Evolutionary conservation across 2,888 invertebrate genomes (phyloP).

Genomic region (Phengaris alcon): DNA sequence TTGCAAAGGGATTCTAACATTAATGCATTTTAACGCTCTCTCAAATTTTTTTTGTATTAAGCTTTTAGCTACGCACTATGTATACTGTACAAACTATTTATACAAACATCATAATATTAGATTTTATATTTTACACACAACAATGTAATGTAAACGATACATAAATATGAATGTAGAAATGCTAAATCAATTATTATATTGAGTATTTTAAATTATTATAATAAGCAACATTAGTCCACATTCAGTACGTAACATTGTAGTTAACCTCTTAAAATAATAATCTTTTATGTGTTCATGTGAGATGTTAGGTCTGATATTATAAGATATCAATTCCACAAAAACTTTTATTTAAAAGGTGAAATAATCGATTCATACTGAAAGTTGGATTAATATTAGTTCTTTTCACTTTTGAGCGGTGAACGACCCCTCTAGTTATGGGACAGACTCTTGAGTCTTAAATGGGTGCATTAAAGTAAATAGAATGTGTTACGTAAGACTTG

Average conservation of each 20-base stretch:
- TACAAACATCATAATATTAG: background rate
- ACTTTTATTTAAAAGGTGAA: background rate
- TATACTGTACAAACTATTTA: background rate
- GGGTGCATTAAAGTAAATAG: conserved; percentile 15
- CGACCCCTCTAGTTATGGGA: conserved; percentile 15
- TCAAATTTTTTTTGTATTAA: conserved; percentile 5
- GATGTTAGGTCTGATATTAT: too few species aligned
- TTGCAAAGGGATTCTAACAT: conserved; percentile 11
- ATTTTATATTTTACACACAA: background rate
- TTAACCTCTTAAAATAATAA: too few species aligned
- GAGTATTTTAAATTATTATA: too few species aligned
- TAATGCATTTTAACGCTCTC: conserved; percentile 22
- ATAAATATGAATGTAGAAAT: too few species aligned
- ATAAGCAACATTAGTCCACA: too few species aligned
- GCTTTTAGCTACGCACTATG: background rate
- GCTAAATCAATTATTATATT: too few species aligned
- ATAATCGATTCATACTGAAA: background rate
- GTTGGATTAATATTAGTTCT: background rate
- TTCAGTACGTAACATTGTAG: too few species aligned
- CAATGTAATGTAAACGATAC: background rate
- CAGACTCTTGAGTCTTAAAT: background rate
- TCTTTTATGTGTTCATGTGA: too few species aligned
- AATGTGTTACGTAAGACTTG: conserved; percentile 21
- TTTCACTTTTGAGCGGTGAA: conserved; percentile 5
- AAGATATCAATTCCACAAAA: too few species aligned